Evolutionary conservation across 2,888 invertebrate genomes (phyloP), one percentile per base, ranked within the genome.

Genomic region (Phengaris alcon): DNA sequence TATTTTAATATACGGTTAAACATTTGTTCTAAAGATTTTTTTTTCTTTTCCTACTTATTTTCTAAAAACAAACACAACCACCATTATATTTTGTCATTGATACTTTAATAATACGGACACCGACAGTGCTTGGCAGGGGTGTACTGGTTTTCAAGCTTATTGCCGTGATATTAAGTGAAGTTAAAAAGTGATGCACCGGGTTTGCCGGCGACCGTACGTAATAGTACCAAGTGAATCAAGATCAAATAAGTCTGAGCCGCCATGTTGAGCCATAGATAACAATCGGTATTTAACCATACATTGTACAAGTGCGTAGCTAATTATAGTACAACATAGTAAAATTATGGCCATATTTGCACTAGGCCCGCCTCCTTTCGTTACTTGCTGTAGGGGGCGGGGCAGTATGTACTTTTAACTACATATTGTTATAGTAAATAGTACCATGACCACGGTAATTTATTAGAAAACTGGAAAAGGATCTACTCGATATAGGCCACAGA

Each of bases 331-430:
- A n/a, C 59, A 59, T 59, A 8, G 68, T 13, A 68, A 46, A 68
- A 68, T 68, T 13, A 59, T 59, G 15, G 59, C 8, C 74, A 75
- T 74, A 77, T 77, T 75, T 68, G 76, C 77, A 70, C 77, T 73
- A 73, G 73, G 74, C 76, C 80, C 82, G 79, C 82, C 82, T 78
- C 76, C 79, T 79, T 80, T 79, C 79, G 81, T 78, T 81, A 77
- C 77, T 77, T 35, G 35, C 35, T 46, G 57, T 13, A 12, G 55
- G 7, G 46, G 68, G 35, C 10, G 68, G 12, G 44, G 44, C 44
- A n/a, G 35, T 13, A 57, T 57, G 57, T 57, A 57, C 15, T 15
- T 8, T 57, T 57, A 57, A 59, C 10, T 22, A 15, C 59, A 59
- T 59, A 59, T 59, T 59, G 22, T 59, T 59, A 4, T 22, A 5